These are phyloP conservation scores for Mustela erminea DNA, from an alignment of 2,797 vertebrate species.

Conservation along the genomic window DNA sequence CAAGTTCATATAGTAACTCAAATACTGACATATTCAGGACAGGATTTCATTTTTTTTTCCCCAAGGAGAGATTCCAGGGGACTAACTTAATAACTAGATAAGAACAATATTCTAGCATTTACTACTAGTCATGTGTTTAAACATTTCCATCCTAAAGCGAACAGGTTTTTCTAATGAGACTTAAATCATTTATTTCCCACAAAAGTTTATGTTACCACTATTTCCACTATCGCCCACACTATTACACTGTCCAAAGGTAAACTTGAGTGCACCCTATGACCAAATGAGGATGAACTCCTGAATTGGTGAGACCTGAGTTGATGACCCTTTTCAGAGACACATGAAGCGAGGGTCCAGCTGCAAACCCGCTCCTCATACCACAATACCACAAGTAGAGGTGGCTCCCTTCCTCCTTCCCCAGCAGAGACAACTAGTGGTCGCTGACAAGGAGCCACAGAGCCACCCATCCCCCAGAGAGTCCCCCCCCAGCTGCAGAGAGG, in stretches of 20 bases:
- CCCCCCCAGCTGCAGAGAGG: background rate
- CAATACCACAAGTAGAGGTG: background rate
- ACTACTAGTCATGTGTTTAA: conserved; percentile 40
- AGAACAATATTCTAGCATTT: conserved; percentile 48
- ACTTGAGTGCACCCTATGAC: background rate
- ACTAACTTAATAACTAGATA: conserved; percentile 56
- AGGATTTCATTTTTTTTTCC: conserved; percentile 28
- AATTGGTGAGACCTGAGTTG: background rate
- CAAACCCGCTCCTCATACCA: background rate
- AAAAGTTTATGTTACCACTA: background rate
- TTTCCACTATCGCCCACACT: background rate
- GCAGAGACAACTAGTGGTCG: background rate
- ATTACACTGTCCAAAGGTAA: conserved; percentile 35
- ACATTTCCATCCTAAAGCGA: conserved; percentile 53
- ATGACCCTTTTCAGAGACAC: conserved; percentile 5
- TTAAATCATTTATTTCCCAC: conserved; percentile 7
- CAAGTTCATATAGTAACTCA: conserved; percentile 47
- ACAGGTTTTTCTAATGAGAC: conserved; percentile 53
- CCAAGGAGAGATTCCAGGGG: conserved; percentile 43
- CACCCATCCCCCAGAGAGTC: background rate
- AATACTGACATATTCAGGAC: conserved; percentile 57
- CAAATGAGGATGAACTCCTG: conserved; percentile 33
- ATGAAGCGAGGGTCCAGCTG: conserved; percentile 19
- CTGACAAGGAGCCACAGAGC: background rate
- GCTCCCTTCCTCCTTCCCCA: background rate